Conservation (phyloP, 2,888 invertebrate species). For the Brenthis ino region DNA sequence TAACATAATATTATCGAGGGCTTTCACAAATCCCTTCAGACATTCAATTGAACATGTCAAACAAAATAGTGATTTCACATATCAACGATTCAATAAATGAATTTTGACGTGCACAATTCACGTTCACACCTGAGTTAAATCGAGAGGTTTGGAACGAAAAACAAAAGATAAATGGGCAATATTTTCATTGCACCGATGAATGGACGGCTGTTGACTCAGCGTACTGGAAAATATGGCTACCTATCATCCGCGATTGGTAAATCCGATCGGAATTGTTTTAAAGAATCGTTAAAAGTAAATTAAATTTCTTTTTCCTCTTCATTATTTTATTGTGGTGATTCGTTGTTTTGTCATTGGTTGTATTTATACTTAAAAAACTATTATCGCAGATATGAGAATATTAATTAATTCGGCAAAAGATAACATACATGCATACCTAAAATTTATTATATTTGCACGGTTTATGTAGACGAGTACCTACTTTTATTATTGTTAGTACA, state of each 20-base stretch:
- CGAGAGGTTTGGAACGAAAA: slow-evolving; percentile 58
- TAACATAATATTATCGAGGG: slow-evolving; percentile 17
- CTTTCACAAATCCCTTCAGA: slow-evolving; percentile 30
- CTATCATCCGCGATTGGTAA: slow-evolving; percentile 46
- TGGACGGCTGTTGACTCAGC: slow-evolving; percentile 68
- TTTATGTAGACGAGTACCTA: too few species aligned
- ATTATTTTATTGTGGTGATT: neutral
- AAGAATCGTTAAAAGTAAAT: slow-evolving; percentile 39
- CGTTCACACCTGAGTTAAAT: slow-evolving; percentile 55
- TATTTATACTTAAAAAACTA: neutral
- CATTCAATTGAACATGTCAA: slow-evolving; percentile 53
- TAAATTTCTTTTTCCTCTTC: slow-evolving; percentile 12
- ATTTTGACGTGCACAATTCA: slow-evolving; percentile 63
- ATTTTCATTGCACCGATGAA: slow-evolving; percentile 75
- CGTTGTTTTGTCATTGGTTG: neutral
- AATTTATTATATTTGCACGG: too few species aligned
- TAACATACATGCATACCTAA: too few species aligned
- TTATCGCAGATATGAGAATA: neutral
- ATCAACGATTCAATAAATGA: slow-evolving; percentile 65
- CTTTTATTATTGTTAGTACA: too few species aligned
- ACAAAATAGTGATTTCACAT: slow-evolving; percentile 71
- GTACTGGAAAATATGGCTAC: slow-evolving; percentile 66
- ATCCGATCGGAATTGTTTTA: slow-evolving; percentile 53
- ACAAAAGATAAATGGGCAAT: slow-evolving; percentile 73
- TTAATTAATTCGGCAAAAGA: neutral